A percentile compares a stretch with the other conserved stretches of the same genome.
These are phyloP conservation scores for Biston betularia DNA, from an alignment of 2,888 invertebrate species.

Conservation along the genomic window DNA sequence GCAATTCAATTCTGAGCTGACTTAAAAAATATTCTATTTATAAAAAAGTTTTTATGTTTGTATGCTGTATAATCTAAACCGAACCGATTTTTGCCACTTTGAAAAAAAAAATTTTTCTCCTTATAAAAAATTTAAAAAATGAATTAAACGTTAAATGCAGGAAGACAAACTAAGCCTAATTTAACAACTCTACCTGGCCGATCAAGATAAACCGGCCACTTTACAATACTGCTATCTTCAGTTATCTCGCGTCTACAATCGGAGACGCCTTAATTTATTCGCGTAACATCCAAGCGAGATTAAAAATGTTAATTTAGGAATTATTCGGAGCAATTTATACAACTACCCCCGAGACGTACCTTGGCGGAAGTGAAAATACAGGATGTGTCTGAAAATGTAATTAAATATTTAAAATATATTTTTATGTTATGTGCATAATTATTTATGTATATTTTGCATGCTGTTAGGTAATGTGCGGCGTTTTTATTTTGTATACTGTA, in stretches of 20 bases:
- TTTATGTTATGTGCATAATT: too few relatives aligned
- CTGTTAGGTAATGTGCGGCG: too few relatives aligned
- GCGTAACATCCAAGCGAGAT: slow-evolving; percentile 79
- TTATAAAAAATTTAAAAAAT: too few relatives aligned
- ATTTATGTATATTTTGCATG: too few relatives aligned
- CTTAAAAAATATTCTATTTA: too few relatives aligned
- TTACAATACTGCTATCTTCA: slow-evolving; percentile 54
- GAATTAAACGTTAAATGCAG: neutral
- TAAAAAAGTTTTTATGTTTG: too few relatives aligned
- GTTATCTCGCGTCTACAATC: slow-evolving; percentile 56
- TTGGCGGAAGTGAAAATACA: slow-evolving; percentile 56
- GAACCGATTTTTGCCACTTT: too few relatives aligned
- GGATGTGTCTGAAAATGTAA: neutral
- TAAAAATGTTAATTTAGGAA: slow-evolving; percentile 85
- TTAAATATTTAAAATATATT: neutral
- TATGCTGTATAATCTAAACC: too few relatives aligned
- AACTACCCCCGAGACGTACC: slow-evolving; percentile 66
- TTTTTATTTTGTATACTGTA: too few relatives aligned
- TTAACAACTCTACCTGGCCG: slow-evolving; percentile 36
- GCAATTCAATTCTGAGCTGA: too few relatives aligned
- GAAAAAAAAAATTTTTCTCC: too few relatives aligned
- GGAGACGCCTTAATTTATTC: slow-evolving; percentile 72
- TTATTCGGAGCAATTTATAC: slow-evolving; percentile 83
- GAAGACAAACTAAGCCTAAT: neutral
- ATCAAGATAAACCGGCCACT: slow-evolving; percentile 58